Conservation (phyloP, 1,140 invertebrate species). For the Bombus superbus region DNA sequence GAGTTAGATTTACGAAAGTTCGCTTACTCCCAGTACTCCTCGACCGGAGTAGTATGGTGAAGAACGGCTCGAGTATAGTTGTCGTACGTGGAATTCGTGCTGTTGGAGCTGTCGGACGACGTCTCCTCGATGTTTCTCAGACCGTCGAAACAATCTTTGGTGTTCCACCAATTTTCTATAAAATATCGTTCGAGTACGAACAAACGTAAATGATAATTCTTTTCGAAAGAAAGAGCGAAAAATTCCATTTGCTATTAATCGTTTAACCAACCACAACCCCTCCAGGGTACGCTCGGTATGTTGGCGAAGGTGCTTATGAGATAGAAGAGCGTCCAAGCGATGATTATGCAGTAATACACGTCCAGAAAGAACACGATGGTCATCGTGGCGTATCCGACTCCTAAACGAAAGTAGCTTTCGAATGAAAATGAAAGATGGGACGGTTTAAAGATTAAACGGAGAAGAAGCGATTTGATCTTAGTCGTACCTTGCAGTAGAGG, state of each 20-base stretch:
- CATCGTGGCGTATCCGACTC: slow-evolving; percentile 88
- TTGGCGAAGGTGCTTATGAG: slow-evolving; percentile 83
- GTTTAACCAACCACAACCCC: slow-evolving; percentile 82
- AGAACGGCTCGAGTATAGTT: neutral
- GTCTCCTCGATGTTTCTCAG: slow-evolving; percentile 28
- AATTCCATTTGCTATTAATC: neutral
- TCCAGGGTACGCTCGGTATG: slow-evolving; percentile 84
- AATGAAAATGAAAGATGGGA: neutral
- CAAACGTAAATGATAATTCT: neutral
- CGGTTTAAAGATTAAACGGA: too few relatives aligned
- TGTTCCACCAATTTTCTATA: slow-evolving; percentile 85
- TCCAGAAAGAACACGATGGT: slow-evolving; percentile 87
- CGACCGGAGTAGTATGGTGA: slow-evolving; percentile 83
- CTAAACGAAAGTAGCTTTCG: slow-evolving; percentile 74
- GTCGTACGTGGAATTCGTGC: neutral
- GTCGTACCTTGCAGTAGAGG: slow-evolving; percentile 85
- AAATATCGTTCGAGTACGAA: neutral
- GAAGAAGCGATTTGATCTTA: neutral
- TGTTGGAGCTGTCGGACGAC: neutral
- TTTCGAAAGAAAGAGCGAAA: too few relatives aligned
- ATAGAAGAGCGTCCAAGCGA: slow-evolving; percentile 86
- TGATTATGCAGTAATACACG: slow-evolving; percentile 87
- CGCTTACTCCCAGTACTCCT: slow-evolving; percentile 87
- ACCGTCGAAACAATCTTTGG: slow-evolving; percentile 79
- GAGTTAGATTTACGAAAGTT: neutral